Conservation (phyloP, 1,140 invertebrate genomes). For the Brachionus rubens region DNA sequence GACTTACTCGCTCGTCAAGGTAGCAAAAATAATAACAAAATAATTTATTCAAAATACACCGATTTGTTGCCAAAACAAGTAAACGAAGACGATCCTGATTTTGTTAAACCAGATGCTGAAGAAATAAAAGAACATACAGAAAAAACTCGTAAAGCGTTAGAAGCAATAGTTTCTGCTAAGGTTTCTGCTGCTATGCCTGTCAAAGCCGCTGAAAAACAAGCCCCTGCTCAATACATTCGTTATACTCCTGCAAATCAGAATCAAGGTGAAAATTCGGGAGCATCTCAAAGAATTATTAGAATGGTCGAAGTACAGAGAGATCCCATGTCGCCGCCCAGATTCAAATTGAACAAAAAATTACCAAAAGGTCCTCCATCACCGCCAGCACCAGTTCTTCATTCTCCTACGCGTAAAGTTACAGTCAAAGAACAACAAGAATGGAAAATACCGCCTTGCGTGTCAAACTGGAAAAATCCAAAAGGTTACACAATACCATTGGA, state of each 20-base stretch:
- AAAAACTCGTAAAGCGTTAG: constrained; percentile 57
- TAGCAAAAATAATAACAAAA: constrained; percentile 80
- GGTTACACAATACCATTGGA: constrained; percentile 97
- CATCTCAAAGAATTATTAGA: constrained; percentile 92
- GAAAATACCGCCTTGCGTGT: constrained; percentile 99
- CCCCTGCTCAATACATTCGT: constrained; percentile 85
- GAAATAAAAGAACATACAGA: constrained; percentile 61
- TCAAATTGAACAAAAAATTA: constrained; percentile 75
- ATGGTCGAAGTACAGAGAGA: constrained; percentile 93
- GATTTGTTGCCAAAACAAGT: constrained; percentile 91
- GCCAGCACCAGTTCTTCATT: constrained; percentile 92
- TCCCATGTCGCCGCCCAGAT: constrained; percentile 96
- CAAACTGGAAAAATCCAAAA: constrained; percentile 98
- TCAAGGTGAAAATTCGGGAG: constrained; percentile 87
- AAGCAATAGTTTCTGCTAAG: constrained; percentile 58
- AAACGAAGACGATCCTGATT: constrained; percentile 76
- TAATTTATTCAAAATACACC: constrained; percentile 89
- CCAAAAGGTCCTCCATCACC: constrained; percentile 95
- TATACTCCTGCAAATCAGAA: constrained; percentile 91
- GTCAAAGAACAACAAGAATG: constrained; percentile 98
- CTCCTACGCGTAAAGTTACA: constrained; percentile 91
- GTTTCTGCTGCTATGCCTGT: constrained; percentile 85
- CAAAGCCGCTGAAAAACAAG: constrained; percentile 79
- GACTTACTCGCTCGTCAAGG: constrained; percentile 91
- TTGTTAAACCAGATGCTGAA: constrained; percentile 80